Conservation (phyloP, 2,888 invertebrate species). For the Lasioglossum vierecki region DNA sequence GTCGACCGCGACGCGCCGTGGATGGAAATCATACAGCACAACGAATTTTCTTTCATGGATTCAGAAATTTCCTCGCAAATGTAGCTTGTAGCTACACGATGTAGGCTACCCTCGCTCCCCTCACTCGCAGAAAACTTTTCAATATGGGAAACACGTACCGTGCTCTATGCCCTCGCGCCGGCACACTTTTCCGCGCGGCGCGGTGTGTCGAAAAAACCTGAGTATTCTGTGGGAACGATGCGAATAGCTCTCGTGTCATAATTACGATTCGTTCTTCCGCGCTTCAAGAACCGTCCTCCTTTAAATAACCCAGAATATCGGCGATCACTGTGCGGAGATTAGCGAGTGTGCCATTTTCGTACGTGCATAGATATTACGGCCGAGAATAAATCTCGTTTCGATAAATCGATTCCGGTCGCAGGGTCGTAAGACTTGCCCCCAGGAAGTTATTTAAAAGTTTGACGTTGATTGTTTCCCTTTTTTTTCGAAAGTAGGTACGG, state of each 20-base stretch:
- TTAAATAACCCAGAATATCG: not conserved
- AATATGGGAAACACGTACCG: constrained; percentile 33
- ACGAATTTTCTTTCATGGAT: constrained; percentile 31
- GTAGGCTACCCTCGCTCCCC: not conserved
- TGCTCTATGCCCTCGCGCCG: constrained; percentile 26
- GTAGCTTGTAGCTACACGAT: constrained; percentile 13
- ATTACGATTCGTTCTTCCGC: not conserved
- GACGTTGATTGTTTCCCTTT: constrained; percentile 4
- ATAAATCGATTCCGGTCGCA: not conserved
- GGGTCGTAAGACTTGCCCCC: not conserved
- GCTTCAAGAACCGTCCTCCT: not conserved
- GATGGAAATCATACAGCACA: constrained; percentile 10
- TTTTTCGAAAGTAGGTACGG: no score
- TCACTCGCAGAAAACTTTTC: constrained; percentile 42
- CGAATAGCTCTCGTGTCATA: not conserved
- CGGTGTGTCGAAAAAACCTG: not conserved
- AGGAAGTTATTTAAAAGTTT: not conserved
- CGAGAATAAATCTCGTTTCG: not conserved
- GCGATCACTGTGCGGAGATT: not conserved
- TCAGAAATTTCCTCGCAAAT: constrained; percentile 25
- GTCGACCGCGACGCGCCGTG: not conserved
- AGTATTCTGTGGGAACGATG: not conserved
- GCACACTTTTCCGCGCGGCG: constrained; percentile 4
- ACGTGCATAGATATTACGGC: no score
- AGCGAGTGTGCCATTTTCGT: not conserved